Percentiles rank a stretch among this genome's conserved stretches.
Conservation (phyloP, 2,797 vertebrate genomes). For the Loris lydekkerianus region DNA sequence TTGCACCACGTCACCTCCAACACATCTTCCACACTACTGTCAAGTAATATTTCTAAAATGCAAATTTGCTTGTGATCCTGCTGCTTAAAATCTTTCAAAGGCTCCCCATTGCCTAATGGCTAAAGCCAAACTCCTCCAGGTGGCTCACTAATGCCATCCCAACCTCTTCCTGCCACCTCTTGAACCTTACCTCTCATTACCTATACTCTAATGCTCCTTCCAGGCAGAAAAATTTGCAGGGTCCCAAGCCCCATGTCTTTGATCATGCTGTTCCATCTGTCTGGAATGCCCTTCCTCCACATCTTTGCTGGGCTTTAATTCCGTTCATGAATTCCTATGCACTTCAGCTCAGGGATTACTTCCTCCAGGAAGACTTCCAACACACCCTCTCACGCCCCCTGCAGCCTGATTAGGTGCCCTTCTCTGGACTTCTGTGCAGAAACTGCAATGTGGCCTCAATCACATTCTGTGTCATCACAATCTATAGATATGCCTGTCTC, state of each 20-base stretch:
- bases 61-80: not conserved
- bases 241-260: not conserved
- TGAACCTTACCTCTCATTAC: not conserved
- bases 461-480: not conserved
- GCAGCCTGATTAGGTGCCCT: not conserved
- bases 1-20: not conserved
- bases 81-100: not conserved
- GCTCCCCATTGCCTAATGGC: not conserved
- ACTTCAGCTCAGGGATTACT: not conserved
- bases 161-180: not conserved
- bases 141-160: not conserved
- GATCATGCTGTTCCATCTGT: not conserved
- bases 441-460: not conserved
- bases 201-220: not conserved
- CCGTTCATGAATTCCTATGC: not conserved
- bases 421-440: not conserved
- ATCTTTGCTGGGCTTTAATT: not conserved
- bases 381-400: not conserved
- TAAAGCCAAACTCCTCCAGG: not conserved
- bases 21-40: not conserved
- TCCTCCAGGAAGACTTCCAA: not conserved
- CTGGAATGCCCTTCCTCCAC: not conserved
- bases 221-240: not conserved
- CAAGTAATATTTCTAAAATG: not conserved
- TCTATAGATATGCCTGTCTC: not conserved